Percentiles rank a stretch among this genome's conserved stretches.
These are phyloP conservation scores for Drosophila pandora DNA, from an alignment of 1,140 invertebrate species.

Conservation along the genomic window DNA sequence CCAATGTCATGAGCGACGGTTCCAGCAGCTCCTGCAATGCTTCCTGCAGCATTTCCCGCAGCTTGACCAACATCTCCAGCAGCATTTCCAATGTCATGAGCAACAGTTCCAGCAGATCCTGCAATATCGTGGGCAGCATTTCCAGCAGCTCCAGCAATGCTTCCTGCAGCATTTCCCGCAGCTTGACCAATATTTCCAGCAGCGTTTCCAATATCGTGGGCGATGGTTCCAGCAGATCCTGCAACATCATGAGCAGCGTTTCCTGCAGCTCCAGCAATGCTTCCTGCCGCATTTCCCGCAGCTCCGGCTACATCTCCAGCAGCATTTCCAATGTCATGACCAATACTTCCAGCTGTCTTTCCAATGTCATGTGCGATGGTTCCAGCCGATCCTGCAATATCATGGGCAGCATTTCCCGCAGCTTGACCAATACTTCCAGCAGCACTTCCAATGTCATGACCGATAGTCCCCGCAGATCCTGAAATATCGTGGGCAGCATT, in stretches of 20 bases:
- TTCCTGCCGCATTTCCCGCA: not conserved
- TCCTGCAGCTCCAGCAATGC: constrained; percentile 1
- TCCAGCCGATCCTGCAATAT: not conserved
- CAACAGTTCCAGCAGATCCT: not conserved
- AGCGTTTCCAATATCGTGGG: not conserved
- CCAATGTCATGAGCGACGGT: not conserved
- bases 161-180: not conserved
- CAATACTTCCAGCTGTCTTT: constrained; percentile 2
- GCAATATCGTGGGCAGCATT: constrained; percentile 7
- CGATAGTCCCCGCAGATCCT: constrained; percentile 4
- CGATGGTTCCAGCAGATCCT: not conserved
- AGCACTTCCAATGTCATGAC: constrained; percentile 7
- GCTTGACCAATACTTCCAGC: constrained; percentile 4
- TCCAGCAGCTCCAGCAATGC: constrained; percentile 3
- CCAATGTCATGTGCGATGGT: not conserved
- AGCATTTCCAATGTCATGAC: constrained; percentile 7
- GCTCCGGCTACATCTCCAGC: not conserved
- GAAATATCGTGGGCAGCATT: no score
- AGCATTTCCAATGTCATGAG: not conserved
- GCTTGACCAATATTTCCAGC: constrained; percentile 1
- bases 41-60: constrained; percentile 10
- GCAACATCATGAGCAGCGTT: constrained; percentile 13
- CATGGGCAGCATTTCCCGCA: not conserved
- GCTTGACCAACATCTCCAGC: not conserved
- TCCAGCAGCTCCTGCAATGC: not conserved